phyloP scores from a whole-genome alignment of 2,113 vertebrate genomes.

The Seriola aureovittata region DNA sequence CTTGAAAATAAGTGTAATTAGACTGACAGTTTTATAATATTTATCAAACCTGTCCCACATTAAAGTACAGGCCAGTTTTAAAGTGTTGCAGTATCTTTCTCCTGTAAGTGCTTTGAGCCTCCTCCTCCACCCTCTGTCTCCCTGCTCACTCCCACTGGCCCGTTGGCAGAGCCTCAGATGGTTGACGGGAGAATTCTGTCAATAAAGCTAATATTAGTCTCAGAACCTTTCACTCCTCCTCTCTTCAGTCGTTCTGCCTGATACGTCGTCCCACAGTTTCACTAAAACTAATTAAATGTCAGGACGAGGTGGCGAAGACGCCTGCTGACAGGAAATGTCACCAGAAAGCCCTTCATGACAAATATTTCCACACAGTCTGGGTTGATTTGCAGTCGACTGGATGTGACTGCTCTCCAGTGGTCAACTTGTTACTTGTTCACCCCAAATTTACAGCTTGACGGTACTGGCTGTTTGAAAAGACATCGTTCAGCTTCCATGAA shows the following conservation, averaged over 20 bases:
- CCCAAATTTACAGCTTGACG: neutral
- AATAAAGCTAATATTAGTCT: constrained; percentile 81
- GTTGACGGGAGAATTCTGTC: constrained; percentile 81
- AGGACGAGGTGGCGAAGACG: constrained; percentile 70
- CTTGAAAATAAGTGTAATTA: neutral
- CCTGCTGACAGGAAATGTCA: constrained; percentile 74
- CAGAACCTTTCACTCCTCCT: constrained; percentile 65
- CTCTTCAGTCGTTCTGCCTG: constrained; percentile 41
- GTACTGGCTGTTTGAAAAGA: neutral
- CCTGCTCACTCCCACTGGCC: constrained; percentile 41
- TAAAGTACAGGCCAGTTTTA: neutral
- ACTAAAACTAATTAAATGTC: constrained; percentile 79
- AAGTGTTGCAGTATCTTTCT: neutral
- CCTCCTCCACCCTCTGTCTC: neutral
- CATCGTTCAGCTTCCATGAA: neutral
- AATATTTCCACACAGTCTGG: constrained; percentile 21
- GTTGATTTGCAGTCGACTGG: neutral
- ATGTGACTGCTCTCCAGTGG: constrained; percentile 74
- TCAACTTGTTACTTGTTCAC: neutral
- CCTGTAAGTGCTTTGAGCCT: neutral
- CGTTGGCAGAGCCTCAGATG: constrained; percentile 56
- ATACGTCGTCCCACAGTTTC: constrained; percentile 61
- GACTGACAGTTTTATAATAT: neutral
- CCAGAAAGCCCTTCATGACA: constrained; percentile 43
- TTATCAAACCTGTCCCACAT: neutral